These are phyloP conservation scores for Macrobrachium rosenbergii DNA, from an alignment of 1,140 invertebrate genomes.

Conservation along the genomic window DNA sequence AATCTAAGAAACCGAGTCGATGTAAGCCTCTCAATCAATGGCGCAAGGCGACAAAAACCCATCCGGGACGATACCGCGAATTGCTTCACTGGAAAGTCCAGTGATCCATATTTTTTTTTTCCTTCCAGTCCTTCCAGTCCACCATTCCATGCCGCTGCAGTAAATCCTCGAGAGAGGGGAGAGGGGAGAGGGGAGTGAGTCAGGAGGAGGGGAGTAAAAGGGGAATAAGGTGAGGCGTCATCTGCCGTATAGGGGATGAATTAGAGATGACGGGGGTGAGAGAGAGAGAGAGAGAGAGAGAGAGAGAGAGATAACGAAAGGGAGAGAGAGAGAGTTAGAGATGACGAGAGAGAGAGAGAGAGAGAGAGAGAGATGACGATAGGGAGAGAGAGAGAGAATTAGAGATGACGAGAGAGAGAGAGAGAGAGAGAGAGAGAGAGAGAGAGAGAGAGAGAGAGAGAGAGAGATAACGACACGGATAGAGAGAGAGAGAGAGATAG, in stretches of 20 bases:
- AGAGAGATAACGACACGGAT: slow-evolving; percentile 30
- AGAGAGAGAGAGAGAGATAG: slow-evolving; percentile 42
- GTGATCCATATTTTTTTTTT: no score
- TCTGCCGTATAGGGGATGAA: no score
- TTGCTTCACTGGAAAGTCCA: no score
- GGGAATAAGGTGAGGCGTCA: neutral
- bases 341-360: no score
- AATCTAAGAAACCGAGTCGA: no score
- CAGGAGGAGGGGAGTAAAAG: neutral
- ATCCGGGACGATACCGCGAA: no score
- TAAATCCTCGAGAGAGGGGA: neutral
- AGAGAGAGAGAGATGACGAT: slow-evolving; percentile 14
- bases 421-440: no score
- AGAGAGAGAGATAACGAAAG: slow-evolving; percentile 3
- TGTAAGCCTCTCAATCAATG: no score
- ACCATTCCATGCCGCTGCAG: slow-evolving; percentile 1
- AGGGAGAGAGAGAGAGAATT: slow-evolving; percentile 13
- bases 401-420: neutral
- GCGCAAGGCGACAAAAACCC: no score
- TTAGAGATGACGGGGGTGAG: neutral
- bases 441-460: slow-evolving; percentile 38
- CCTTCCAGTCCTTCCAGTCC: no score
- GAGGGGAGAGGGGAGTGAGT: neutral
- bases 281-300: neutral
- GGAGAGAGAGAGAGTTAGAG: slow-evolving; percentile 18